Percentiles rank a stretch among this genome's conserved stretches.
Conservation (phyloP, 2,113 vertebrate genomes). For the Panthera uncia region DNA sequence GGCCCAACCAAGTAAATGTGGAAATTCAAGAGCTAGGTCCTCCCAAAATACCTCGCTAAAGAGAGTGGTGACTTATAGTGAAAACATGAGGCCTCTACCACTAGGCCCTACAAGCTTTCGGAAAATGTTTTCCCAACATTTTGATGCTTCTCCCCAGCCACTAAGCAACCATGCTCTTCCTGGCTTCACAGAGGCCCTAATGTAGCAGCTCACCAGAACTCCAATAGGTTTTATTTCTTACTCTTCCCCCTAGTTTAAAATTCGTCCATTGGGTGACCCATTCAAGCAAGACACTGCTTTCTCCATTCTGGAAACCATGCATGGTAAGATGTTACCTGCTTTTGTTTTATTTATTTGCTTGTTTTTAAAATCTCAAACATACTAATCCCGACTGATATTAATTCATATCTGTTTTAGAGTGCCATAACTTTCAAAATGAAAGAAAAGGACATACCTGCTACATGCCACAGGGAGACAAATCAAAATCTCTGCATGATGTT, state of each 20-base stretch:
- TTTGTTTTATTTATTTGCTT: background rate
- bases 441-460: background rate
- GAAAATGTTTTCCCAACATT: background rate
- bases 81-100: background rate
- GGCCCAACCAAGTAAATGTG: background rate
- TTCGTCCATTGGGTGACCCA: too few relatives aligned
- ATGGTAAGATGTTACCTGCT: background rate
- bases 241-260: background rate
- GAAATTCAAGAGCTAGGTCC: background rate
- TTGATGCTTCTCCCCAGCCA: background rate
- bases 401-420: background rate
- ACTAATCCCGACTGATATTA: background rate
- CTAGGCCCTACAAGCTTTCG: background rate
- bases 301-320: background rate
- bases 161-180: background rate
- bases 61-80: background rate
- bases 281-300: background rate
- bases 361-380: background rate
- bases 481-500: background rate
- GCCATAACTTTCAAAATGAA: background rate
- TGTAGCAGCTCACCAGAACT: background rate
- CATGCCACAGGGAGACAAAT: background rate
- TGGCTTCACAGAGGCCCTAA: background rate
- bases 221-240: background rate
- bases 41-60: background rate